Base-by-base conservation (phyloP, 2,888 invertebrate species). In the Peribatodes rhomboidaria region DNA sequence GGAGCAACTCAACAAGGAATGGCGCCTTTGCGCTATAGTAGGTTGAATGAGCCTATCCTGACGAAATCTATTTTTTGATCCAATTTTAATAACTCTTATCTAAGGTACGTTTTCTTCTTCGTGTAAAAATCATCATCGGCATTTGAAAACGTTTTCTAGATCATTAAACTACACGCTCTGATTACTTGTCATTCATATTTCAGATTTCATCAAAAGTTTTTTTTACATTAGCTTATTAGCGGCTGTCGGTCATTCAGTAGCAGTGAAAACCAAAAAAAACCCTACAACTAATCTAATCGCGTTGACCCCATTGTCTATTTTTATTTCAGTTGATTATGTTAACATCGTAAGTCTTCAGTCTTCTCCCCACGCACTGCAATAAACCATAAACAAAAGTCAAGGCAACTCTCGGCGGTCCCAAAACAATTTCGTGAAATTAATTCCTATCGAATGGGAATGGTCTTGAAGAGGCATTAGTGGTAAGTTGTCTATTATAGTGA, bases 341-440 rank as follows among this genome's bases (percentile, higher is more conserved):
- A 69, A 73, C 69, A 71, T 65, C 71, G 74, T 69, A 69, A 70
- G 65, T 69, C 68, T 65, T 69, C 61, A 70, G 65, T 69, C 67
- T 65, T 69, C 61, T 54, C 65, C 82, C 81, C 76, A 84, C 84
- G 77, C 83, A 64, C 70, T 77, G 79, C 78, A 79, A 80, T 81
- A 83, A 82, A 78, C 80, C 77, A 81, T 82, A 82, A 81, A 83
- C 81, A 78, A 82, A 79, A 81, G 75, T 80, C 77, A 80, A 81
- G 81, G 83, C 74, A 76, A 72, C 64, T 65, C 59, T 52, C 50
- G 49, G 75, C 76, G 73, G 71, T 78, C 79, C 72, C 71, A 61
- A 73, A 75, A 71, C 69, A 71, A 65, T 78, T 79, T 77, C 62
- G 41, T 70, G 77, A 82, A 78, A 61, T 68, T 68, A 70, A 72